phyloP scores from a whole-genome alignment of 1,140 invertebrate genomes.

The Cyclina sinensis region DNA sequence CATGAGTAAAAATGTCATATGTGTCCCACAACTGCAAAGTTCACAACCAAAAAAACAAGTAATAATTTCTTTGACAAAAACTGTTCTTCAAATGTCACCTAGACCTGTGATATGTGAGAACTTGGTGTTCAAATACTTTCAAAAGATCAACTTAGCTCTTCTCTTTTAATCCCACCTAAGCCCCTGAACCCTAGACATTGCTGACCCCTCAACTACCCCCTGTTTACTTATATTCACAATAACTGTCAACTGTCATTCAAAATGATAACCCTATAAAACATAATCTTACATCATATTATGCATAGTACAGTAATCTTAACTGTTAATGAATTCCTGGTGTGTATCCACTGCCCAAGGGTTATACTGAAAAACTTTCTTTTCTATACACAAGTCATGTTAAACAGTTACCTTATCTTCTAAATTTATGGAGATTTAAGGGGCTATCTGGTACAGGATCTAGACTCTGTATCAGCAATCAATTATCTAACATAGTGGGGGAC shows the following conservation, averaged over 20 bases:
- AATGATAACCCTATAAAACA: neutral
- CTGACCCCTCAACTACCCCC: constrained; percentile 9
- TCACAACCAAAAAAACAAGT: neutral
- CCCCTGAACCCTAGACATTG: neutral
- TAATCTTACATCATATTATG: constrained; percentile 30
- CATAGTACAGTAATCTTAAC: constrained; percentile 10
- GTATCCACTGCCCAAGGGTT: neutral
- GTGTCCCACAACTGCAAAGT: neutral
- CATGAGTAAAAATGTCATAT: no score
- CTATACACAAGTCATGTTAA: neutral
- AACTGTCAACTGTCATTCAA: constrained; percentile 17
- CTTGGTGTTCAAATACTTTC: neutral
- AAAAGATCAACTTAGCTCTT: neutral
- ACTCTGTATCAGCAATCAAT: neutral
- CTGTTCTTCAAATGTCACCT: neutral
- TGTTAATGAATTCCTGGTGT: constrained; percentile 24
- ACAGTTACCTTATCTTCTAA: neutral
- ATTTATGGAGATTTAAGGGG: neutral
- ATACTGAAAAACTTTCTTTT: neutral
- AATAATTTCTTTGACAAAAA: neutral
- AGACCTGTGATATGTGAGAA: neutral
- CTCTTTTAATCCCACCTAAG: neutral
- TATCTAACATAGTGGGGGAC: neutral
- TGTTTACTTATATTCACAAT: neutral
- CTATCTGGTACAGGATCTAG: neutral